Evolutionary conservation across 2,113 vertebrate genomes (phyloP), one percentile per base, ranked within the genome.

Genomic region (Oriolus oriolus): DNA sequence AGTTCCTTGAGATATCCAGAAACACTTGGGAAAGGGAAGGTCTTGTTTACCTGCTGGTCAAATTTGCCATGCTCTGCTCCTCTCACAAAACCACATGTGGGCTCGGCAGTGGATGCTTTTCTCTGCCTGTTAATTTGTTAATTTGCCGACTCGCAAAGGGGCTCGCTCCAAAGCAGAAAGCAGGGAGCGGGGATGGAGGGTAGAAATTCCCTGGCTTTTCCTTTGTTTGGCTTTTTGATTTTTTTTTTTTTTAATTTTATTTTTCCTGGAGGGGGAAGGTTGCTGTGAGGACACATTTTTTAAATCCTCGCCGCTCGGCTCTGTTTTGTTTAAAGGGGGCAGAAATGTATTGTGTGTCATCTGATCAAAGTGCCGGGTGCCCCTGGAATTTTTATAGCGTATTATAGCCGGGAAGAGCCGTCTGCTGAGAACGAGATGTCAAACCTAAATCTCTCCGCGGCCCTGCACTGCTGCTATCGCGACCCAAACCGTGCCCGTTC

Each of bases 301-400:
- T 30, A 87, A 92, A 96, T 79, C 94, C 89, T 91, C 2, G 0
- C 84, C 28, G 37, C 87, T 92, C 27, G 87, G 95, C 64, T 95
- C 93, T 92, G 92, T 82, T 96, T 93, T 96, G 69, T 96, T 96
- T 96, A 91, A 96, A 89, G 79, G 71, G 88, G 57, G 73, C 73
- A 93, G 93, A 89, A 95, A 96, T 85, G 91, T 89, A 96, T 89
- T 95, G 96, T 82, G 89, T 97, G 96, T 96, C 93, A n/a, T 76
- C 79, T 79, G 96, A 97, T 96, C 96, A 97, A 97, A 97, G 96
- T 75, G 84, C 47, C 0, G 27, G 52, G 65, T 70, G 89, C 90
- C 94, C 86, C 91, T 89, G 91, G 94, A 95, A 91, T 95, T 96
- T 96, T 97, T 96, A 95, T 54, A 85, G 96, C 63, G 0, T 50